A percentile compares a stretch with the other conserved stretches of the same genome.
Conservation (phyloP, 2,113 vertebrate species). For the Mesocricetus auratus region DNA sequence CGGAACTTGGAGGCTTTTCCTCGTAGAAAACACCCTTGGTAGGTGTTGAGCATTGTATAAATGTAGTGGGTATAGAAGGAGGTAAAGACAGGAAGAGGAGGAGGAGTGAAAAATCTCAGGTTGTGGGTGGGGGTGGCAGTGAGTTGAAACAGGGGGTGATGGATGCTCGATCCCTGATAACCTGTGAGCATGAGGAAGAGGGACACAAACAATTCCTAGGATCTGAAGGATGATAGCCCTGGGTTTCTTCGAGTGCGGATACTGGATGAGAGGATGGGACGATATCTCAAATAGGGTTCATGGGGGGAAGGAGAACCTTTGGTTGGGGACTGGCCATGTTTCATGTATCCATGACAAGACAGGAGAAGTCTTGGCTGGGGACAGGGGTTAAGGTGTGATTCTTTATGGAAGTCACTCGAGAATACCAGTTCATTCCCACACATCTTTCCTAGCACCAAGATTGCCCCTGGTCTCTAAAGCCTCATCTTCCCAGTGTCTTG, state of each 20-base stretch:
- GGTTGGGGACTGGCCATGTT: not conserved
- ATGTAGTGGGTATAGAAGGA: not conserved
- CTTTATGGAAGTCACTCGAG: not conserved
- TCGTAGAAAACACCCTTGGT: not conserved
- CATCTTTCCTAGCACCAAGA: not conserved
- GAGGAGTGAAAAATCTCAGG: too few relatives aligned
- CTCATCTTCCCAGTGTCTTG: rapidly evolving
- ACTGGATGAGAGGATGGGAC: not conserved
- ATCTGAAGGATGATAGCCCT: not conserved
- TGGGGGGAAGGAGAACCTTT: not conserved
- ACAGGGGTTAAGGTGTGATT: not conserved
- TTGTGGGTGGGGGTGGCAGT: rapidly evolving
- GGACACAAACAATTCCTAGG: too few relatives aligned
- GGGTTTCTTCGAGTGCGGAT: not conserved
- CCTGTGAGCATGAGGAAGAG: not conserved
- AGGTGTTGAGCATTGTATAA: not conserved
- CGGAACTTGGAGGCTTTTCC: not conserved
- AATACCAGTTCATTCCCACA: not conserved
- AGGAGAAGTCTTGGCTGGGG: not conserved
- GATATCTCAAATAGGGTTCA: not conserved
- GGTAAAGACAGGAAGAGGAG: not conserved
- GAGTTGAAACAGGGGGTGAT: not conserved
- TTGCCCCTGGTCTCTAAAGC: not conserved
- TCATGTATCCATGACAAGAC: not conserved
- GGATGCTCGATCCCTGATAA: rapidly evolving